These are phyloP conservation scores for Cyprinodon brontotheroides DNA, from an alignment of 2,113 vertebrate genomes.

Conservation along the genomic window DNA sequence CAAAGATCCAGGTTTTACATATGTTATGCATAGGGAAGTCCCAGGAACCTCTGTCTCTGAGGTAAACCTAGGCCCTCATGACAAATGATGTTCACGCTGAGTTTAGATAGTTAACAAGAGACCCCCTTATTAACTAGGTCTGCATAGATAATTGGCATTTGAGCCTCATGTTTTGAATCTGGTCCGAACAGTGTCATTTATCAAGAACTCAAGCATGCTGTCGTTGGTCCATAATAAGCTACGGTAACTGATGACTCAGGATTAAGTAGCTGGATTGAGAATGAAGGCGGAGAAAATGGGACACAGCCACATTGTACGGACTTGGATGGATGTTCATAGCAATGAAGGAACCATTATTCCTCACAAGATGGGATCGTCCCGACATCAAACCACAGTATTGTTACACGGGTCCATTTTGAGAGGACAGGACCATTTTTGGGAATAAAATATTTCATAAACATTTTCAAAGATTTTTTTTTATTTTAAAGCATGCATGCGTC, in stretches of 20 bases:
- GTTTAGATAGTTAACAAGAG: constrained; percentile 99
- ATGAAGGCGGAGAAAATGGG: constrained; percentile 90
- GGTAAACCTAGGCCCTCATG: constrained; percentile 91
- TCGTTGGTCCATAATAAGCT: constrained; percentile 94
- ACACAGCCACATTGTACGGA: constrained; percentile 86
- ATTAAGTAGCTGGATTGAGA: constrained; percentile 96
- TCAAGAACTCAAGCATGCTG: constrained; percentile 93
- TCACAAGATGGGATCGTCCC: constrained; percentile 83
- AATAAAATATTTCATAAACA: constrained; percentile 31
- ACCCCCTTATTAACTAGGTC: constrained; percentile 99
- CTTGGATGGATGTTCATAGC: constrained; percentile 92
- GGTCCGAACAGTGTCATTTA: constrained; percentile 98
- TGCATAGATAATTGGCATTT: constrained; percentile 99
- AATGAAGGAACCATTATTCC: constrained; percentile 92
- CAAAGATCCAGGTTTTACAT: constrained; percentile 99
- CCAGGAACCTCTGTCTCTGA: constrained; percentile 88
- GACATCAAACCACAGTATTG: constrained; percentile 64
- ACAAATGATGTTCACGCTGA: constrained; percentile 97
- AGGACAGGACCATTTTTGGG: constrained; percentile 14
- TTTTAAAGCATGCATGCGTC: not conserved
- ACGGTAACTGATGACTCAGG: constrained; percentile 97
- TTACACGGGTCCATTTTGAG: constrained; percentile 33
- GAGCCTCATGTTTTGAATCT: constrained; percentile 99
- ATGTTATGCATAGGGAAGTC: constrained; percentile 95
- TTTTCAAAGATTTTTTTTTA: too few relatives aligned